A percentile compares a stretch with the other conserved stretches of the same genome.
phyloP scores from a whole-genome alignment of 2,113 vertebrate species.

The Setophaga kirtlandii region DNA sequence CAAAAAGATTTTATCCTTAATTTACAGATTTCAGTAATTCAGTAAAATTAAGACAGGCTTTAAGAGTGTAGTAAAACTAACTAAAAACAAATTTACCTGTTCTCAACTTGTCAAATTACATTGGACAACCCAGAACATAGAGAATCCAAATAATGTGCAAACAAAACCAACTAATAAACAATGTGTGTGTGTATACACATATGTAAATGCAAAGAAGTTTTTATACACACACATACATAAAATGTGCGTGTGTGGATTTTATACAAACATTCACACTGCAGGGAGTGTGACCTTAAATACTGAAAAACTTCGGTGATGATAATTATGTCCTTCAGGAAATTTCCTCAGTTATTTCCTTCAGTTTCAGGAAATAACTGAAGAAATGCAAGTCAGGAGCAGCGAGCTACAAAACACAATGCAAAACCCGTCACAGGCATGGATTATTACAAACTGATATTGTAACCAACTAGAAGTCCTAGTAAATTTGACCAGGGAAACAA shows the following conservation, averaged over 20 bases:
- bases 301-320: not conserved
- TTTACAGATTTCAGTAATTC: not conserved
- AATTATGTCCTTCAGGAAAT: not conserved
- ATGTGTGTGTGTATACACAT: fast-evolving
- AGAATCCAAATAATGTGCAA: not conserved
- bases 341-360: not conserved
- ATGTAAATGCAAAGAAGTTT: not conserved
- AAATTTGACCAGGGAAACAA: not conserved
- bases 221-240: not conserved
- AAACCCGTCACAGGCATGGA: not conserved
- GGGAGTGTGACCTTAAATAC: not conserved
- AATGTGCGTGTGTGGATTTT: not conserved
- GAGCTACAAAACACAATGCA: not conserved
- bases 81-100: not conserved
- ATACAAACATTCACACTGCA: not conserved
- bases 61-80: not conserved
- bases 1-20: not conserved
- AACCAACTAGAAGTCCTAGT: not conserved
- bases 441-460: not conserved
- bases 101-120: not conserved
- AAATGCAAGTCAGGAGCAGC: not conserved
- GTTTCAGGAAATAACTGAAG: not conserved
- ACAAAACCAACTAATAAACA: not conserved
- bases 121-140: not conserved
- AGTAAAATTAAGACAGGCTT: not conserved